Evolutionary conservation across 2,888 invertebrate genomes (phyloP), one percentile per base, ranked within the genome.

Genomic region (Calameuta filiformis): DNA sequence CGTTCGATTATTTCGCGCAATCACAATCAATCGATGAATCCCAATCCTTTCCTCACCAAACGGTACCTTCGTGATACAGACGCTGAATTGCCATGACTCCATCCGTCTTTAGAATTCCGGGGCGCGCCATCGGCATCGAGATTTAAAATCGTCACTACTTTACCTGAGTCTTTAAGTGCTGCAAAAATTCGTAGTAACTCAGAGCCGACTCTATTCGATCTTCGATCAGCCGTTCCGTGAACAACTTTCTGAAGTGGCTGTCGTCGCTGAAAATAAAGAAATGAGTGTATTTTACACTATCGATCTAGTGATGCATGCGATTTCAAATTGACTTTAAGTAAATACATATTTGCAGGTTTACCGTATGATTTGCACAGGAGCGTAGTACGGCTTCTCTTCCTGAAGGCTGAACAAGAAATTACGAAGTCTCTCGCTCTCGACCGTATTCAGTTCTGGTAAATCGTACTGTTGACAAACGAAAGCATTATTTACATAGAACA

Each of bases 161-260:
- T 92, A 98, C 95, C 93, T 97, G 96, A 87, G 94, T 94, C 92
- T 97, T 96, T 87, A 98, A 93, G 93, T 98, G 98, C 92, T 99
- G 98, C 92, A 99, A 94, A 93, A 99, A 99, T 94, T 99, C 99
- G 92, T 98, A 97, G 93, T 99, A 99, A 85, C 98, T 98, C 93
- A 98, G 95, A 77, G 97, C 96, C 79, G 96, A 96, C 91, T 99
- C 99, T 82, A 97, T 95, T 88, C 98, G 94, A 92, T 99, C 99
- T 92, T 99, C 99, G 75, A 98, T 94, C 88, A 99, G 94, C 87
- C 95, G 95, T 89, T 98, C 97, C 81, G 96, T 95, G 93, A 99
- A 98, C 85, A 95, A 91, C 78, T 94, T 94, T 83, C 97, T 94
- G 79, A 95, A 94, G 78, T 96, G 96, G 85, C 98, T 97, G 92